Base-by-base conservation (phyloP, 2,888 invertebrate species). In the Pollenia amentaria region DNA sequence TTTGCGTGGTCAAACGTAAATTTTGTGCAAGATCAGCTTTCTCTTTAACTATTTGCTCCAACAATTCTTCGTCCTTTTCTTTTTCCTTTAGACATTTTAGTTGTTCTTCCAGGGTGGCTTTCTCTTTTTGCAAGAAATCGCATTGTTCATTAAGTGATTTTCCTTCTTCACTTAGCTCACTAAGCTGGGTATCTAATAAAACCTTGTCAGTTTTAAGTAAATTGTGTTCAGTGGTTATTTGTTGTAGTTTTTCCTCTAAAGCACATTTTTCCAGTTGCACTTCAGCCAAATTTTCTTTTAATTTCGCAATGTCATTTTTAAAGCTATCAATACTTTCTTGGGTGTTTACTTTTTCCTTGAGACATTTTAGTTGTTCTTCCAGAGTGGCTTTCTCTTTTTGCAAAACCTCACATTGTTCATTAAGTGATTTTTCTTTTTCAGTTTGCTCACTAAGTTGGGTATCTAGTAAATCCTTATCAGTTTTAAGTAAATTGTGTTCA, bases 31-130 rank as follows among this genome's bases (percentile, higher is more conserved):
- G 42, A 16, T 83, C 82, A 2, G 48, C 42, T 14, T 83, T 83
- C 21, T 86, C 78, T 8, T 70, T 69, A 11, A 75, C 55, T 21
- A 75, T 64, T 55, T 78, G 16, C n/a, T 82, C 64, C 9, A 85
- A 78, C 9, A 78, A 9, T 18, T 73, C 78, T 69, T 75, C 78
- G 1, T 1, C 2, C 7, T 73, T 73, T 65, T 84, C 75, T 48
- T 85, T 67, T 40, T 77, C 76, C 62, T 88, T 70, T 0, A 88
- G 46, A 11, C 29, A 48, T 57, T 76, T 62, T 0, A 89, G 40
- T 46, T 85, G 67, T 46, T 83, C 79, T 12, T 64, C 57, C 1
- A 86, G 62, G 2, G n/a, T 18, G 7, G 1, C 11, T 51, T 72
- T 80, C 21, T 79, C 65, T 16, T 76, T 38, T 10, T 18, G 18